Evolutionary conservation across 2,113 vertebrate genomes (phyloP), one percentile per base, ranked within the genome.

Genomic region (Uria lomvia): DNA sequence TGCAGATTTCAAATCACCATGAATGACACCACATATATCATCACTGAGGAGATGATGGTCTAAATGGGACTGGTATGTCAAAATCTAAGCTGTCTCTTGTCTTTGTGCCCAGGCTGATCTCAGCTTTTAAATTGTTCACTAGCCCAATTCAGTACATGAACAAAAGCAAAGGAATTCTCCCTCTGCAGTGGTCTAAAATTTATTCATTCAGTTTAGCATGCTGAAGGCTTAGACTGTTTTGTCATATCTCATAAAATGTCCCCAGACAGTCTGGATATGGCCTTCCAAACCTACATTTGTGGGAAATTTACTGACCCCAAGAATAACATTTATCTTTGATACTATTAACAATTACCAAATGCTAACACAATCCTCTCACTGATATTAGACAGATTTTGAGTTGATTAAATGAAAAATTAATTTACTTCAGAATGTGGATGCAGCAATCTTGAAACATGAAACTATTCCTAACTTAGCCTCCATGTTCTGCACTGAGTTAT

Each of bases 1-100:
- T 95, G 93, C 87, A 82, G 91, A 91, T 90, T 94, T 96, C 93
- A 95, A 92, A 96, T 96, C 96, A 96, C 77, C 84, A 85, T 75
- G 90, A 96, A 72, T 95, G 97, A 97, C 91, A 97, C 29, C 38
- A 66, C 92, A 97, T 90, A 76, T n/a, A 94, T 96, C 93, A 96
- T 75, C 67, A 63, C 58, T 34, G 71, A 66, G 66, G 89, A 94
- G 75, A 93, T 90, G 94, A 97, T 95, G 93, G 87, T 71, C 79
- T 89, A 88, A 90, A 93, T 77, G 85, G 72, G 87, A 96, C 82
- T 87, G 89, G 63, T 80, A 7, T 94, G 95, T 83, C 87, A 96
- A 95, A 96, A 62, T 55, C 81, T 91, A 86, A 96, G 87, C 91
- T 66, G 87, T 75, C 68, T 90, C 76, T 78, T 95, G 77, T 91